Base-by-base conservation (phyloP, 2,888 invertebrate species). In the Chalcis sispes region DNA sequence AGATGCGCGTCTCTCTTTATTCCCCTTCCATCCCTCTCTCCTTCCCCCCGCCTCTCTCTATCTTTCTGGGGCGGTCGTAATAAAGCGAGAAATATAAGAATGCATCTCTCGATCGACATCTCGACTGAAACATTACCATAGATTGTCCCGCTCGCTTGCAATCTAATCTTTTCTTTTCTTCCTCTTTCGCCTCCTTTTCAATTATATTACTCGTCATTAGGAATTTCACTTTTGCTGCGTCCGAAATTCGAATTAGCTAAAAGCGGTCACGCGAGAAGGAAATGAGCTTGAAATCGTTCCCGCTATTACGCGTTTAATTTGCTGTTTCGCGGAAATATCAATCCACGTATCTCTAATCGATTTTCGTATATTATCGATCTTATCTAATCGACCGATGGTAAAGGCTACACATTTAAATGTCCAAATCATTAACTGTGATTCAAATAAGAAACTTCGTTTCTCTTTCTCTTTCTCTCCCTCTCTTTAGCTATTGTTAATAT, bases 71-170 rank as follows among this genome's bases (percentile, higher is more conserved):
- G 65, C 72, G 72, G 74, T 73, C 70, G 29, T 42, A 64, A 80
- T 77, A 79, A 79, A 66, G 52, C 74, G 67, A 78, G 72, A 69
- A 75, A 80, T 56, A 54, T 29, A 67, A 79, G 77, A 79, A 72
- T 61, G 67, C 72, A 78, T 77, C 72, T 58, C 73, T 36, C 70
- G 71, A 72, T 64, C 71, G 54, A 46, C 50, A 59, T 50, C 50
- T 40, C 54, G 13, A 1, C 5, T 5, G 15, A 8, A 42, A 72
- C 8, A 69, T 75, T 69, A 59, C 65, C 54, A 58, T 71, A 71
- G 75, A 61, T 71, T 40, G 54, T 62, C 62, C 54, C 20, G 48
- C 42, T 18, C 58, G 48, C 13, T 25, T 27, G 36, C 27, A 18
- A 58, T 58, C 70, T 70, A 70, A 70, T 70, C 70, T 29, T 29